Conservation (phyloP, 2,113 vertebrate species). For the Grallaria varia region DNA sequence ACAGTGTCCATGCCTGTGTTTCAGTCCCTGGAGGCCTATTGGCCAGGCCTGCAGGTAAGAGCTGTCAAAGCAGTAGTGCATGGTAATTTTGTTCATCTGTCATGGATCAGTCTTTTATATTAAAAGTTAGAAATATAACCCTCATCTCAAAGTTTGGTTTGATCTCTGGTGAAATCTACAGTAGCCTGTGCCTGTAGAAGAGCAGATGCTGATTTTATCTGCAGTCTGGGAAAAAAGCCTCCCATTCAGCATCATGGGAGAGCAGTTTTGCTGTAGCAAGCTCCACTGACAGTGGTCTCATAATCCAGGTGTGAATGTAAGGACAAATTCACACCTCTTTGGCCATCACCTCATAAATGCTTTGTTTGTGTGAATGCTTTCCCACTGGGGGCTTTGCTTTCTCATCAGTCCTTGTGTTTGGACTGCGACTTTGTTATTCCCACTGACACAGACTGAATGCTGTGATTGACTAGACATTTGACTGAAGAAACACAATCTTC, state of each 20-base stretch:
- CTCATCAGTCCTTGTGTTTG: background rate
- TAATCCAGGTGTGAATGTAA: background rate
- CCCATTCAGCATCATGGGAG: background rate
- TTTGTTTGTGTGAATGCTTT: background rate
- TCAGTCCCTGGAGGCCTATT: slow-evolving; percentile 96
- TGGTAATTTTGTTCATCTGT: background rate
- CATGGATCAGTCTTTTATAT: background rate
- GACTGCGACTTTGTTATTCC: background rate
- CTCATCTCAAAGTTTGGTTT: background rate
- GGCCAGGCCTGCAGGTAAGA: slow-evolving; percentile 95
- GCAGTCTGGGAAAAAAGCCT: background rate
- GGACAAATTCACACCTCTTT: background rate
- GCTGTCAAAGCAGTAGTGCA: background rate
- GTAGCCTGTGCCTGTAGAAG: background rate
- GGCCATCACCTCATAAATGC: background rate
- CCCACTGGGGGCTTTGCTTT: background rate
- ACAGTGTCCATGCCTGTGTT: slow-evolving; percentile 98
- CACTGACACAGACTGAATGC: background rate
- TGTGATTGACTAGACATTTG: background rate
- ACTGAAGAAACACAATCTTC: background rate
- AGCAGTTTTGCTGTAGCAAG: background rate
- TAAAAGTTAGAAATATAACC: background rate
- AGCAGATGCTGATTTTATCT: background rate
- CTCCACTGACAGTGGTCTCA: background rate
- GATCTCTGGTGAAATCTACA: background rate